Base-by-base conservation (phyloP, 2,797 vertebrate species). In the Coregonus sp. region DNA sequence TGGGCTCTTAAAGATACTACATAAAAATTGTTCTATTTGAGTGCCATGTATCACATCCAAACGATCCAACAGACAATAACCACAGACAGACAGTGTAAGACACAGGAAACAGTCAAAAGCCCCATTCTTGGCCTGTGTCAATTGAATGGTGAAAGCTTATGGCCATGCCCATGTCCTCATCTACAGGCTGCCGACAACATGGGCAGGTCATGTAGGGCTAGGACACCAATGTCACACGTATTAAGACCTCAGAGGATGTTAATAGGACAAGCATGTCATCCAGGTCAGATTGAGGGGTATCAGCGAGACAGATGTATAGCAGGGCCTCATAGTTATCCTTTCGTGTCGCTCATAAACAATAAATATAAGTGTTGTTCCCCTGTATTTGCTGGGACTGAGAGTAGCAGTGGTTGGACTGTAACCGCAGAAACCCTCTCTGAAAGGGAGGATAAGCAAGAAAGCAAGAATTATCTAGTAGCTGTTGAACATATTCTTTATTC, bases 111-210 rank as follows among this genome's bases (percentile, higher is more conserved):
- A 50, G 0, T 11, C 35, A 70, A 71, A 14, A 72, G 25, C 25
- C 37, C 4, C 75, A 71, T 63, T 78, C 73, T 77, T 75, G 54
- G 63, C 52, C 61, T 7, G 72, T 2, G 0, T 72, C 73, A 56
- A 9, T 78, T 47, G 51, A 54, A 61, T 29, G 82, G 73, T 80
- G 86, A 50, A 68, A 25, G 73, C 68, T 5, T 25, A 52, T 81
- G 71, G 69, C 83, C 82, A 80, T 77, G 37, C 76, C 31, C 2
- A 52, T 86, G 86, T n/a, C 69, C 79, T 90, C 87, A 86, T 88
- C 82, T 51, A 20, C 73, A 66, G 77, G 47, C 61, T 31, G 69
- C 33, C 72, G 63, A 68, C 6, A 72, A 16, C 63, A 76, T 33
- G 0, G 79, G 61, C 79, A 84, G 85, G 84, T 90, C 85, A 84